phyloP scores from a whole-genome alignment of 2,888 invertebrate species.

The Eueremaeus valkanovi region DNA sequence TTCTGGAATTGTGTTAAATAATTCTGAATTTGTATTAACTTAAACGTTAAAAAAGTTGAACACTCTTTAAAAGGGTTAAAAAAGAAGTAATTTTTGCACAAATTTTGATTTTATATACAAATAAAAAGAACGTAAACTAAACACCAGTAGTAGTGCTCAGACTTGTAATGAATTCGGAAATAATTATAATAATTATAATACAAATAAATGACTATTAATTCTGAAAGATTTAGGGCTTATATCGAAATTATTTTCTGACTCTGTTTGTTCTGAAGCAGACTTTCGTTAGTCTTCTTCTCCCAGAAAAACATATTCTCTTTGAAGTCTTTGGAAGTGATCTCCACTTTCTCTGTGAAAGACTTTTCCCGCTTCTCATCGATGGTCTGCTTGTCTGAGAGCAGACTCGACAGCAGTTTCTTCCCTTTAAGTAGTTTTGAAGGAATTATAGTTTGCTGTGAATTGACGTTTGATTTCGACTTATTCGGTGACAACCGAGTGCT shows the following conservation, averaged over 20 bases:
- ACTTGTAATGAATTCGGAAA: not conserved
- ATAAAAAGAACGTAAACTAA: too few relatives aligned
- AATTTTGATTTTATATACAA: not conserved
- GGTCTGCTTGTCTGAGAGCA: not conserved
- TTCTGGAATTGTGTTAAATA: constrained; percentile 1
- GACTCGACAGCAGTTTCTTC: not conserved
- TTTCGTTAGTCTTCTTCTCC: constrained; percentile 15
- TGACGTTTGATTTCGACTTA: not conserved
- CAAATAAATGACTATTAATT: not conserved
- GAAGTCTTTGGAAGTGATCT: constrained; percentile 13
- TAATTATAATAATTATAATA: not conserved
- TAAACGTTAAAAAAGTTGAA: not conserved
- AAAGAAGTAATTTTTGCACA: not conserved
- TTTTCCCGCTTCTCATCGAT: constrained; percentile 25
- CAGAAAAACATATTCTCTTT: constrained; percentile 8
- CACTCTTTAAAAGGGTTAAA: constrained; percentile 1
- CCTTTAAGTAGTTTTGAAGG: constrained; percentile 22
- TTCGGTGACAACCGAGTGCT: not conserved
- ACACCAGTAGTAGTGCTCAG: too few relatives aligned
- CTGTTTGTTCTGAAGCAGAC: not conserved
- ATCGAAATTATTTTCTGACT: not conserved
- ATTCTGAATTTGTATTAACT: not conserved
- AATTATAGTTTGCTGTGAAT: not conserved
- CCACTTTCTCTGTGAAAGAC: constrained; percentile 18
- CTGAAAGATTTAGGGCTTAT: not conserved